Evolutionary conservation across 2,888 invertebrate species (phyloP), one percentile per base, ranked within the genome.

Genomic region (Heliconius hortense): DNA sequence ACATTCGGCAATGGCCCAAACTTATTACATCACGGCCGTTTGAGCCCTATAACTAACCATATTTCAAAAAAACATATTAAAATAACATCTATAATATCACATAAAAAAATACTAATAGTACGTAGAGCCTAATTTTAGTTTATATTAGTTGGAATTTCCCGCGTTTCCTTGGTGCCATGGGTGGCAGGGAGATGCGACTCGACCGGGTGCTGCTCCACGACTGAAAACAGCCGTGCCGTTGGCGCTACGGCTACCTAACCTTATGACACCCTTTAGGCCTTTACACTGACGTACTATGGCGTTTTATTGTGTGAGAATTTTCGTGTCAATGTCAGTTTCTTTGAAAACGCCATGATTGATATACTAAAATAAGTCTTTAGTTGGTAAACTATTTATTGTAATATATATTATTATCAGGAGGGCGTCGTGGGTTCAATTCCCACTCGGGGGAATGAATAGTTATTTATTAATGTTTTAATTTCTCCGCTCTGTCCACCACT

Each of bases 1-100:
- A 84, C 84, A 87, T 88, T 88, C 86, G 85, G 85, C 88, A 88
- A 88, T 87, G 80, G 86, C 86, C 82, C 86, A 84, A 87, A 88
- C 84, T 83, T 83, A 85, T 88, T 88, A 88, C 85, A 87, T 87
- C 87, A 89, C 87, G 15, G 53, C 69, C 26, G 24, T n/a, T n/a
- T 28, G n/a, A 59, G 53, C 26, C 62, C 70, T 35, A 10, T 10
- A 35, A 56, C 28, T 10, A 2, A 56, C 39, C 39, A 35, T 60
- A 28, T 24, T 24, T 26, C 3, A 5, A 18, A 67, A 70, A 2
- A 60, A 1, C 31, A 13, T 48, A 35, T 59, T 59, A 21, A 10
- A 13, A 21, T 48, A 43, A 56, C 13, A 1, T 74, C 15, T 35
- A 63, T 56, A n/a, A 35, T 43, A 21, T 31, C 35, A 53, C 2